Percentiles rank a stretch among this genome's conserved stretches.
Evolutionary conservation across 1,140 invertebrate genomes (phyloP).

Genomic region (Calycopis cecrops): DNA sequence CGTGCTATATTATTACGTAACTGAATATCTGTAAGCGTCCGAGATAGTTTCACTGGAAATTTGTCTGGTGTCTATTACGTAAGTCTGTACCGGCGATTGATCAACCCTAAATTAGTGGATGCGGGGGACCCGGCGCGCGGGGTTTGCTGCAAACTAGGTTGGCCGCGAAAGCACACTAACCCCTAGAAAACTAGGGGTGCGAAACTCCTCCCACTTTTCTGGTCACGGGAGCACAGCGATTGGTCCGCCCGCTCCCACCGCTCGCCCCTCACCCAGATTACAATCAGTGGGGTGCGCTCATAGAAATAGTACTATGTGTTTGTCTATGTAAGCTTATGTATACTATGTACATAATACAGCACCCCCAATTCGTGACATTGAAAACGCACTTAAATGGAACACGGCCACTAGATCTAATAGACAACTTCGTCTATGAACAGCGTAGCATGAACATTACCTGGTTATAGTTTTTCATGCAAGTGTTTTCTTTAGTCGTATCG

Average conservation of each 20-base stretch:
- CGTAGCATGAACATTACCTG: too few species aligned
- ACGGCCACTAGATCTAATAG: conserved; percentile 8
- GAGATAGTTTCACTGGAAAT: conserved; percentile 27
- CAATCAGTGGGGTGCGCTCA: conserved; percentile 72
- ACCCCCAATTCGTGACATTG: conserved; percentile 62
- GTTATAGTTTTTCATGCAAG: too few species aligned
- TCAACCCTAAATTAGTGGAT: conserved; percentile 72
- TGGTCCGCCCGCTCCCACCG: conserved; percentile 58
- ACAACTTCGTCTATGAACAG: not conserved
- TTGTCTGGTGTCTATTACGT: conserved; percentile 51
- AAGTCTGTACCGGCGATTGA: conserved; percentile 61
- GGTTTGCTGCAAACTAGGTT: conserved; percentile 66
- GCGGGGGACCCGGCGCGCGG: conserved; percentile 48
- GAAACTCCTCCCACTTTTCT: conserved; percentile 73
- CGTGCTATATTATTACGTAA: too few species aligned
- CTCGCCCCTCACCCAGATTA: conserved; percentile 69
- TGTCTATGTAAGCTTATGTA: conserved; percentile 53
- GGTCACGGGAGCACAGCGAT: conserved; percentile 69
- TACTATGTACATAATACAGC: conserved; percentile 44
- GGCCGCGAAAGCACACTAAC: conserved; percentile 73
- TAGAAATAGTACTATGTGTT: conserved; percentile 70
- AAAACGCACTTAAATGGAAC: conserved; percentile 35
- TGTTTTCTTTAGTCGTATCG: too few species aligned
- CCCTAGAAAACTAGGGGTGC: conserved; percentile 74
- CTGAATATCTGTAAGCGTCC: not conserved